A percentile compares a stretch with the other conserved stretches of the same genome.
phyloP scores from a whole-genome alignment of 2,113 vertebrate species.

The Aleadryas rufinucha region DNA sequence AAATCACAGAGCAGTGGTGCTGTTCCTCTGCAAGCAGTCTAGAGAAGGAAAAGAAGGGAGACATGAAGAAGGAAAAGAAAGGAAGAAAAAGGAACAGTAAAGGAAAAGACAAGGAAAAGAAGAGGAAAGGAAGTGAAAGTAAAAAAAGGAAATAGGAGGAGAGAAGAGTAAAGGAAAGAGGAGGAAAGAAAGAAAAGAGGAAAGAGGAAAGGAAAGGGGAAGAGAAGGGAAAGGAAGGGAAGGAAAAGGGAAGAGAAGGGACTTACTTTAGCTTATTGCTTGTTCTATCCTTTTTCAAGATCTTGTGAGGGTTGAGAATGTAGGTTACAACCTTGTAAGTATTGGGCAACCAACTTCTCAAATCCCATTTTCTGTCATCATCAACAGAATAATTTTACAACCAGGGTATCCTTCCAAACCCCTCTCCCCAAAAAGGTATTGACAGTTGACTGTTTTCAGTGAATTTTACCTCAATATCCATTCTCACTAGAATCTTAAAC shows the following conservation, averaged over 20 bases:
- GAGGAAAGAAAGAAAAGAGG: background rate
- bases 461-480: constrained; percentile 67
- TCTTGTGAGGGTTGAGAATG: background rate
- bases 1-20: background rate
- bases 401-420: background rate
- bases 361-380: background rate
- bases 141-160: background rate
- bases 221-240: too few relatives aligned
- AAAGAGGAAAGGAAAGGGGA: background rate
- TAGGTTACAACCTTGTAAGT: background rate
- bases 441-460: constrained; percentile 52
- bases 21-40: background rate
- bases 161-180: background rate
- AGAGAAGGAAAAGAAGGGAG: background rate
- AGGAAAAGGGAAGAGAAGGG: background rate
- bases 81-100: background rate
- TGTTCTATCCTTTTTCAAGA: constrained; percentile 34
- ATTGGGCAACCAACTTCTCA: background rate
- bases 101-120: background rate
- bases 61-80: background rate
- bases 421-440: background rate
- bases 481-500: constrained; percentile 68
- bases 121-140: background rate
- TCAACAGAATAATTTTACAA: background rate
- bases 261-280: constrained; percentile 53